These are phyloP conservation scores for Geopemphigus sp. DNA, from an alignment of 1,140 invertebrate species.

Conservation along the genomic window DNA sequence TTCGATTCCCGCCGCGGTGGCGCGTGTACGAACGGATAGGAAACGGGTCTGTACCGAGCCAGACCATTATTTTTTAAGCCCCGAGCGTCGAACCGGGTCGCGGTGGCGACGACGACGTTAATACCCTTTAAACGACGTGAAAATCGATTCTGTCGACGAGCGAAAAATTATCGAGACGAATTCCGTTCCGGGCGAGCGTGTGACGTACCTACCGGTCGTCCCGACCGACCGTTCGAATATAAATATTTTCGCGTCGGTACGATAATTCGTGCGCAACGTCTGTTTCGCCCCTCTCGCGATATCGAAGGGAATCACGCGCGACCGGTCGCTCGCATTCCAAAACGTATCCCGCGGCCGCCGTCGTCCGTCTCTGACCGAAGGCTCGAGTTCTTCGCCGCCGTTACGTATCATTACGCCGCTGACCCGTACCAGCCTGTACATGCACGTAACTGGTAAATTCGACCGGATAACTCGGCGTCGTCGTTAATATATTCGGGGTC, in stretches of 20 bases:
- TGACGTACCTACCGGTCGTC: background rate
- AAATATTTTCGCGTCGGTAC: background rate
- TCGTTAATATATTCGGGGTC: background rate
- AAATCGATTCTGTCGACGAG: slow-evolving; percentile 16
- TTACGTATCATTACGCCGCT: background rate
- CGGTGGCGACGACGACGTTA: background rate
- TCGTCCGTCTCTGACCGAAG: no score
- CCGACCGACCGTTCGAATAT: background rate
- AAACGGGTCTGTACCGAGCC: no score
- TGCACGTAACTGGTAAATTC: background rate
- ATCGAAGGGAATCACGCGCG: slow-evolving; percentile 5
- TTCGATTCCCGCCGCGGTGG: no score
- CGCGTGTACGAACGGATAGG: no score
- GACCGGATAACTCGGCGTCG: background rate
- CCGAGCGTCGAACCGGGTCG: no score
- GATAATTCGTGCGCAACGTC: slow-evolving; percentile 3
- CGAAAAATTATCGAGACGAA: slow-evolving; percentile 34
- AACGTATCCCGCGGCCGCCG: no score
- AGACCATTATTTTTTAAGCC: no score
- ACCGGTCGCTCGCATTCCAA: slow-evolving; percentile 40
- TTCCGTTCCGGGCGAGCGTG: no score
- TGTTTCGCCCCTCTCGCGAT: background rate
- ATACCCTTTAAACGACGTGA: slow-evolving; percentile 38
- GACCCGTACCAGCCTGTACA: background rate
- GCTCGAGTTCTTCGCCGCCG: background rate